Evolutionary conservation across 2,113 vertebrate genomes (phyloP).

Genomic region (Sialia sialis): DNA sequence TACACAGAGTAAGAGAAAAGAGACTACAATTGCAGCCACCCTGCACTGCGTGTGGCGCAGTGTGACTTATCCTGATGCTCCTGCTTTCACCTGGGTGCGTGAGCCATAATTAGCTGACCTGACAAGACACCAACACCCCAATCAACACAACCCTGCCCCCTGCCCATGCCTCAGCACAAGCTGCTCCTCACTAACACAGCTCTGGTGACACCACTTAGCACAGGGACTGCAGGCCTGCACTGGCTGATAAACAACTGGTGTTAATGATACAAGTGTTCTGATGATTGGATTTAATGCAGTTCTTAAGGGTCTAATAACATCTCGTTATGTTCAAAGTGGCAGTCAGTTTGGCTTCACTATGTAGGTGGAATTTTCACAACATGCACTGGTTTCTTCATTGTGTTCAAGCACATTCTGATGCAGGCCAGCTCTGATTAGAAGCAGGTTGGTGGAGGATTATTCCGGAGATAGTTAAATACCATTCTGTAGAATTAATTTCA

Average conservation of each 20-base stretch:
- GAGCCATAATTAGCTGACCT: background rate
- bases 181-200: background rate
- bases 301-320: background rate
- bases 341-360: background rate
- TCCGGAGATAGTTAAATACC: background rate
- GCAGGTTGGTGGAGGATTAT: background rate
- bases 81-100: background rate
- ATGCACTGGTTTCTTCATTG: background rate
- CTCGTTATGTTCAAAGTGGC: background rate
- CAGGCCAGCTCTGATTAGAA: background rate
- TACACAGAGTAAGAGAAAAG: background rate
- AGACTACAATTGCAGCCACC: rapidly evolving
- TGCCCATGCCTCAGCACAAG: background rate
- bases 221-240: background rate
- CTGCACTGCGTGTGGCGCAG: rapidly evolving
- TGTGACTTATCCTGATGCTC: background rate
- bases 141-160: background rate
- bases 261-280: background rate
- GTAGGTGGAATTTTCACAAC: background rate
- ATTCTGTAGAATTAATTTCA: background rate
- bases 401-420: background rate
- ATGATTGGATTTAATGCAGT: background rate
- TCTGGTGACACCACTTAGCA: background rate
- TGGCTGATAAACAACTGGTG: background rate
- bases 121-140: background rate